Base-by-base conservation (phyloP, 2,888 invertebrate species). In the Punctoribates punctum region DNA sequence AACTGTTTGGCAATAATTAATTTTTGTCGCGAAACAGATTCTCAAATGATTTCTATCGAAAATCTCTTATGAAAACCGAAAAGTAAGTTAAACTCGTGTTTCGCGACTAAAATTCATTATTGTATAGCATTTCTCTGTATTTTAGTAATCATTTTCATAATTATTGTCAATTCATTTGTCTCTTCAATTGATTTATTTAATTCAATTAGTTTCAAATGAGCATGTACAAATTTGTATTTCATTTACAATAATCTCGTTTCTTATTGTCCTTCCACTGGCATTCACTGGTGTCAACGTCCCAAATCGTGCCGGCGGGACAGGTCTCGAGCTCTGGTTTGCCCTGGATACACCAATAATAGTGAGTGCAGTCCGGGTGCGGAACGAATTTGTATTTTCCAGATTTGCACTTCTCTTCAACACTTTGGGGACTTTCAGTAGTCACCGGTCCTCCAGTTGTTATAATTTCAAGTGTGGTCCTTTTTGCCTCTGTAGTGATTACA, bases 321-420 rank as follows among this genome's bases (percentile, higher is more conserved):
- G 87, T 86, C 82, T 91, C 91, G 80, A 88, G 88, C 72, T 89
- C 85, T 4, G 90, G 89, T 81, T 89, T 88, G 5, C 91, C 92
- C 83, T 92, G 89, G 25, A 91, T 90, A 83, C 94, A 94, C 78
- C 92, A 89, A 86, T 91, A 93, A 82, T 93, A 94, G 92, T 94
- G 78, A 38, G 75, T 67, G 20, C 73, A 77, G 34, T 80, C 80
- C 15, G 62, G 65, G n/a, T 77, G 74, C 13, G 77, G 67, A 8
- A 73, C 25, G n/a, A 77, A 77, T 23, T 77, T 46, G 25, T 15
- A 23, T 9, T 73, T 34, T n/a, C n/a, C 11, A 1, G 11, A 20
- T 1, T 3, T 17, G 42, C 72, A 72, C 72, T 72, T 8, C 15
- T 73, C 73, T 15, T 73, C 54, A 20, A 42, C 27, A 27, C 25